Evolutionary conservation across 2,888 invertebrate species (phyloP).

Genomic region (Lamellibrachia columna): DNA sequence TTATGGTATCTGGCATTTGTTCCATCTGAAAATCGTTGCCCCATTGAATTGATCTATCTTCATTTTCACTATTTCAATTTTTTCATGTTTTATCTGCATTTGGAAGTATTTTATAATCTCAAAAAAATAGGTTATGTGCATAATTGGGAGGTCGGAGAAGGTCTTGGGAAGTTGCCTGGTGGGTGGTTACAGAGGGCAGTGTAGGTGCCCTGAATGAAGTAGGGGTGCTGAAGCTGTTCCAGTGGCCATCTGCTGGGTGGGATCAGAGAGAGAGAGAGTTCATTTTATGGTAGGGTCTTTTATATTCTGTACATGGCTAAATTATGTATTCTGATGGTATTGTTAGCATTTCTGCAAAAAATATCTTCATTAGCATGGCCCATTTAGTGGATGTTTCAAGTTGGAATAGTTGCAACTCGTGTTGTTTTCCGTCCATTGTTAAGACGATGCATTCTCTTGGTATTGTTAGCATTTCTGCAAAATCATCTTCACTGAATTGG

Average conservation of each 20-base stretch:
- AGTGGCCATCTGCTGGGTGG: conserved; percentile 17
- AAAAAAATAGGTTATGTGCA: not conserved
- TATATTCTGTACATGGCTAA: not conserved
- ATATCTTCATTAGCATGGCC: no score
- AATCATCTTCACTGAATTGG: not conserved
- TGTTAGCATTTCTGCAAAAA: no score
- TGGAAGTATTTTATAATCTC: not conserved
- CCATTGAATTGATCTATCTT: not conserved
- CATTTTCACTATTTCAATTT: not conserved
- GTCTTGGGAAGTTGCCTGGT: not conserved
- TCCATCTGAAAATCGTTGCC: not conserved
- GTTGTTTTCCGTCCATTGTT: no score
- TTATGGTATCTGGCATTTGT: no score
- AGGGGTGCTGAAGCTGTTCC: conserved; percentile 29
- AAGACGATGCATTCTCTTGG: not conserved
- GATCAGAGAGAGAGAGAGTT: not conserved
- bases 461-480: not conserved
- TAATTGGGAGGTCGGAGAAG: not conserved
- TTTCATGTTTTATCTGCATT: not conserved
- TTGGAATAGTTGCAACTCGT: no score
- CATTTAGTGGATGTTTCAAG: no score
- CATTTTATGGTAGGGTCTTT: not conserved
- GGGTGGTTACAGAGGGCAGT: conserved; percentile 13
- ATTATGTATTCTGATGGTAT: not conserved
- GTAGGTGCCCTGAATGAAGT: conserved; percentile 31